Conservation (phyloP, 35 echinoderm and acorn worm species). For the Heliocidaris tuberculata region DNA sequence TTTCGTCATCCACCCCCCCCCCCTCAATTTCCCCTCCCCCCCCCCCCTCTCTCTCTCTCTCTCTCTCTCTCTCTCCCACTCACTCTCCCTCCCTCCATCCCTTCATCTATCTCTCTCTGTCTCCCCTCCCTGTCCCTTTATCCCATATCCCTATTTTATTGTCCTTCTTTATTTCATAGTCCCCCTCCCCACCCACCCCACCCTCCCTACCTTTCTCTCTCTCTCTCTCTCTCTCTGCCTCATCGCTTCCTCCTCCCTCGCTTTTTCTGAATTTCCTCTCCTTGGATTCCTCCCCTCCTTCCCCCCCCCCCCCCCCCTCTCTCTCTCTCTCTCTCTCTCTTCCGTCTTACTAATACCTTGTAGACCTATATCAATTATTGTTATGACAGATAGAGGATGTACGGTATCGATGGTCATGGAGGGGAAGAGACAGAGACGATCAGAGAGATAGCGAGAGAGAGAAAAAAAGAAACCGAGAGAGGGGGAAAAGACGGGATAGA, state of each 20-base stretch:
- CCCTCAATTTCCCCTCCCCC: not conserved
- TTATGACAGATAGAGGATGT: too few species aligned
- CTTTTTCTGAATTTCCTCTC: not conserved
- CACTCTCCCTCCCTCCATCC: not conserved
- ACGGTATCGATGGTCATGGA: too few species aligned
- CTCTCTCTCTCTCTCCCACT: not conserved
- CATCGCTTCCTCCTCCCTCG: too few species aligned
- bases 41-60: not conserved
- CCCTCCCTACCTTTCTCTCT: not conserved
- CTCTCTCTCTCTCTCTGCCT: constrained; percentile 11
- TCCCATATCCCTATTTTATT: too few species aligned
- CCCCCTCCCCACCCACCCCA: not conserved
- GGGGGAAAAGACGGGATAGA: too few species aligned
- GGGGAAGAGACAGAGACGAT: too few species aligned
- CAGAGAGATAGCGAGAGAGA: too few species aligned
- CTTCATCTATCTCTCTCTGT: not conserved
- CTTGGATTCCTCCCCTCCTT: not conserved
- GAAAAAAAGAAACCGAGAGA: too few species aligned
- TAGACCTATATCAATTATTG: not conserved
- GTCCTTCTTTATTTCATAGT: not conserved
- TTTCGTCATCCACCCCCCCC: not conserved
- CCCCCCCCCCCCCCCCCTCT: not conserved
- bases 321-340: not conserved
- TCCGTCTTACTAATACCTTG: too few species aligned
- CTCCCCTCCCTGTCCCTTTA: not conserved